A percentile compares a stretch with the other conserved stretches of the same genome.
Evolutionary conservation across 2,797 vertebrate genomes (phyloP).

Genomic region (Rhinoraja longicauda): DNA sequence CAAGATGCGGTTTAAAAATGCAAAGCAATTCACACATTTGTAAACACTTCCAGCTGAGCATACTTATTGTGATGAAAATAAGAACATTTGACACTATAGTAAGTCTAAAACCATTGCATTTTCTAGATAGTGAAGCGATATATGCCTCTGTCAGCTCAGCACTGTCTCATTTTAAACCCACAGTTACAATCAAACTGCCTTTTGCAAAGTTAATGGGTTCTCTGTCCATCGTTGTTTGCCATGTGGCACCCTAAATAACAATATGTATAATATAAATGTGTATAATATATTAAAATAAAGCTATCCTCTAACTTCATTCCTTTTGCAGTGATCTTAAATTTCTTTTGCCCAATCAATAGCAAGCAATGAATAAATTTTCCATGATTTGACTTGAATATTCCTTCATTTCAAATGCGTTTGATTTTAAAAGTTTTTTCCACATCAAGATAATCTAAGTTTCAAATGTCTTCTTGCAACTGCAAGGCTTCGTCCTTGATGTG

Average conservation of each 20-base stretch:
- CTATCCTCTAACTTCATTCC: neutral
- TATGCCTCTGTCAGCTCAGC: neutral
- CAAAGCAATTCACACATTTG: neutral
- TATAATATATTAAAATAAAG: neutral
- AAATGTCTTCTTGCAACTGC: neutral
- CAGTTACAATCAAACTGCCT: neutral
- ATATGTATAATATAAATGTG: neutral
- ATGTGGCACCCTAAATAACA: neutral
- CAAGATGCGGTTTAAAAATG: neutral
- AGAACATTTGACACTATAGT: neutral
- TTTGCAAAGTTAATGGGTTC: neutral
- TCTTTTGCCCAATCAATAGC: neutral
- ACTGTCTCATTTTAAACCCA: neutral
- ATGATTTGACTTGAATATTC: neutral
- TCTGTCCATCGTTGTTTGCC: neutral
- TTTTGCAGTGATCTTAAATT: neutral
- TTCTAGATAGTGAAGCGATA: neutral
- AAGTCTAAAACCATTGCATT: neutral
- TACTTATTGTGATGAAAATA: neutral
- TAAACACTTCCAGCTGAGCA: neutral
- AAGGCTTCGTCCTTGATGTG: neutral
- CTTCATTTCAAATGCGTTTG: neutral
- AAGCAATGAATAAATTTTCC: no score
- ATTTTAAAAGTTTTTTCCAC: neutral
- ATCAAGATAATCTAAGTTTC: neutral